phyloP scores from a whole-genome alignment of 2,113 vertebrate species.

The Sebastes schlegelii region DNA sequence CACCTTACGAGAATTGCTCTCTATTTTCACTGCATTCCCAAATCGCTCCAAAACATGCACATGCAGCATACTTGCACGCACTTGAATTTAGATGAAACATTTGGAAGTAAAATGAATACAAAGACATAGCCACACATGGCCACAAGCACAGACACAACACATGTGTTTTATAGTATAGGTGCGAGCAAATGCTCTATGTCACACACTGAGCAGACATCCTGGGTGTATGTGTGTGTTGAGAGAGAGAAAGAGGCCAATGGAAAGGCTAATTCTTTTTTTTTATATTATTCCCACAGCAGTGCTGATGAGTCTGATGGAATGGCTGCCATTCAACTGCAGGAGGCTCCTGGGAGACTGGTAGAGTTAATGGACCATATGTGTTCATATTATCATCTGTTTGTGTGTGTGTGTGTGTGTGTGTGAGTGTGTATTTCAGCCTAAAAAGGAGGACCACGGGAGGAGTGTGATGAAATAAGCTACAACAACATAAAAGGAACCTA shows the following conservation, averaged over 20 bases:
- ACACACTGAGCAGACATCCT: neutral
- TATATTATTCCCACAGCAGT: constrained; percentile 62
- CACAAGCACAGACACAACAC: constrained; percentile 3
- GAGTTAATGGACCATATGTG: constrained; percentile 71
- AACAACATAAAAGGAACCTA: constrained; percentile 68
- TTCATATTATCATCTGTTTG: constrained; percentile 63
- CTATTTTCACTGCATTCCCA: neutral
- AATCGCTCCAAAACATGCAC: constrained; percentile 11
- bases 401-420: constrained; percentile 7
- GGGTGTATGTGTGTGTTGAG: constrained; percentile 1
- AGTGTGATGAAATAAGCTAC: constrained; percentile 72
- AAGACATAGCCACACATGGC: neutral
- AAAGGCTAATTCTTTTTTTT: constrained; percentile 72
- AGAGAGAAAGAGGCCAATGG: constrained; percentile 10
- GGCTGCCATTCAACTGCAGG: constrained; percentile 65
- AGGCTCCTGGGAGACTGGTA: constrained; percentile 66
- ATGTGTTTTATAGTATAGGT: neutral
- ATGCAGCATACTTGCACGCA: constrained; percentile 35
- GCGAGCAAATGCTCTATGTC: constrained; percentile 1
- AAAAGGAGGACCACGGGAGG: constrained; percentile 50
- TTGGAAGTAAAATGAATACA: neutral
- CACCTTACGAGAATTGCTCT: constrained; percentile 34
- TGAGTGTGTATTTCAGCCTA: constrained; percentile 15
- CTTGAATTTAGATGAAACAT: constrained; percentile 22
- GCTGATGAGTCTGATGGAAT: constrained; percentile 74